Evolutionary conservation across 64 coral and sea anemone species (phyloP), one percentile per base, ranked within the genome.

Genomic region (Pocillopora verrucosa): DNA sequence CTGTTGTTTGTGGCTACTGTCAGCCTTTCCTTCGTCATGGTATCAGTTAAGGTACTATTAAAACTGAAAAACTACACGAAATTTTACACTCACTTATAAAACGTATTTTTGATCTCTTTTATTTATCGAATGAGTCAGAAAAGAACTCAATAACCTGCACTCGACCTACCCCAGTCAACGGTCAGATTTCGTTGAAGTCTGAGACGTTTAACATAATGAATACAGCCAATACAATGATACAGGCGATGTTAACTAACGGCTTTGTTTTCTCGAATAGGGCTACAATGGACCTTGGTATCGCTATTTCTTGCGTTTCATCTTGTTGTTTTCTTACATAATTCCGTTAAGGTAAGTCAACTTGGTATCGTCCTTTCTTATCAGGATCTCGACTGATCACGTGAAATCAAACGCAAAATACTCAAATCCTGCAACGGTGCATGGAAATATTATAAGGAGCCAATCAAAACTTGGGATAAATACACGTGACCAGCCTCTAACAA

Each of bases 311-410:
- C 93, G 96, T 30, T 98, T 94, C 61, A 56, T 98, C 75, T 83
- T 98, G 1, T 81, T 98, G n/a, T 98, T 98, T 58, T 98, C 96
- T 0, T 98, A 98, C 89, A 98, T 98, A 9, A 98, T 98, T 92
- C 96, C 96, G 17, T 74, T 98, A 17, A 98, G 96, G 96, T 98
- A 94, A 87, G 78, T 56, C 15, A 34, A 26, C 2, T 1, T 7
- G 22, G 64, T 1, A 7, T 1, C 17, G 1, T 9, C 16, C 16
- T 67, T 1, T 20, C 22, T 0, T 67, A 4, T 22, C 7, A 19
- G 19, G 0, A 22, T 67, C 16, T 67, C 10, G 64, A 7, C 30
- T 30, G 30, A 30, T 30, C 30, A 30, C 22, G 16, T 67, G 64
- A 20, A 20, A 16, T 67, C 64, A 24, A 38, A n/a, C 13, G 22